Conservation (phyloP, 2,888 invertebrate genomes). For the Clitarchus hookeri region DNA sequence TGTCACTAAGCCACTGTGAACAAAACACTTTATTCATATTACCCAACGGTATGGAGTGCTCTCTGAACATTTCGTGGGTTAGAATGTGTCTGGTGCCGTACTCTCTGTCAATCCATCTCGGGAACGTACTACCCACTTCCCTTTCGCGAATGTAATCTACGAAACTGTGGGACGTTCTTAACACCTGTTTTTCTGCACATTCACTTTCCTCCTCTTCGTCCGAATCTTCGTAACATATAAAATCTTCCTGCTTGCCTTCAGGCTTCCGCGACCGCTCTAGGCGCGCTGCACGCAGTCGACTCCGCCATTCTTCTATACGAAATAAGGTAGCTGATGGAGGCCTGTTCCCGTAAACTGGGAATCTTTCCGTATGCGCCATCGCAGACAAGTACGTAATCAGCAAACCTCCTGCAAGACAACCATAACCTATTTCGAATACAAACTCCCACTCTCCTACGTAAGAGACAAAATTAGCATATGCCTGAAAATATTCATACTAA, state of each 20-base stretch:
- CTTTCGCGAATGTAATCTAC: conserved; percentile 82
- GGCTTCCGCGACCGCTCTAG: conserved; percentile 78
- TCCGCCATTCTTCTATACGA: conserved; percentile 74
- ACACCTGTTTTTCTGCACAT: conserved; percentile 70
- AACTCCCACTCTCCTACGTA: neutral
- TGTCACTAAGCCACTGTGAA: conserved; percentile 93
- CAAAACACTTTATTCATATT: conserved; percentile 94
- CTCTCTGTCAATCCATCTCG: conserved; percentile 72
- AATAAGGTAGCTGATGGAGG: conserved; percentile 76
- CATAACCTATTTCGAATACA: neutral
- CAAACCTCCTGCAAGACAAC: neutral
- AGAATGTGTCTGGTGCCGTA: conserved; percentile 87
- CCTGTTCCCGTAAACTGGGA: conserved; percentile 71
- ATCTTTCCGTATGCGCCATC: conserved; percentile 75
- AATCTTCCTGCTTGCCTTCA: conserved; percentile 82
- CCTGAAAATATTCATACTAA: too few species aligned
- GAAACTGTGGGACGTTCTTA: conserved; percentile 82
- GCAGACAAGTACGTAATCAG: neutral
- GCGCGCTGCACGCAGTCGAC: conserved; percentile 65
- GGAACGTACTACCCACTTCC: conserved; percentile 73
- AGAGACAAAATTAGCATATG: too few species aligned
- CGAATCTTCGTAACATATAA: conserved; percentile 86
- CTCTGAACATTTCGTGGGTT: conserved; percentile 86
- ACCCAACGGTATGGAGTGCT: conserved; percentile 79
- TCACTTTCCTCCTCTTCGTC: conserved; percentile 84